Evolutionary conservation across 2,888 invertebrate species (phyloP).

Genomic region (Dryococelus australis): DNA sequence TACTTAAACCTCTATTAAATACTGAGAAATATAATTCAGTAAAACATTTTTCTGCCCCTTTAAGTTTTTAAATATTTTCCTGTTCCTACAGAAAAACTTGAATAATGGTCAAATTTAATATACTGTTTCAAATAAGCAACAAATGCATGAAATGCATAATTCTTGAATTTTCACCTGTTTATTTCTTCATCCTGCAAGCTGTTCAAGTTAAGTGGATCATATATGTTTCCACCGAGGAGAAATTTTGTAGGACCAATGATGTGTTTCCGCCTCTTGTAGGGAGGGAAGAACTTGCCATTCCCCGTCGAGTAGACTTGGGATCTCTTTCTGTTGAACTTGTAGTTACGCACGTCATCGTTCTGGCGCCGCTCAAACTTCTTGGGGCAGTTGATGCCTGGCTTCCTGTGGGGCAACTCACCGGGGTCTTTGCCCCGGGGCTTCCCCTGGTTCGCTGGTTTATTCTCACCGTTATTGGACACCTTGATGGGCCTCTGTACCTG

Average conservation of each 20-base stretch:
- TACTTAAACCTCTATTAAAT: too few species aligned
- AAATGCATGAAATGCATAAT: too few species aligned
- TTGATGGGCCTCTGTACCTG: conserved; percentile 59
- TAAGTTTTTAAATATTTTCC: too few species aligned
- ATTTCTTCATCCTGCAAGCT: conserved; percentile 71
- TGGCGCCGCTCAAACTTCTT: conserved; percentile 55
- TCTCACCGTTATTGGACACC: conserved; percentile 49
- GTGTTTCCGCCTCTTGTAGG: conserved; percentile 76
- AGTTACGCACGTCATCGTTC: conserved; percentile 57
- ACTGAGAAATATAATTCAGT: too few species aligned
- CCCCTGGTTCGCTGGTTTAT: conserved; percentile 30
- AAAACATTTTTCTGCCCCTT: too few species aligned
- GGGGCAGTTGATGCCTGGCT: conserved; percentile 45
- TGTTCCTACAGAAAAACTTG: too few species aligned
- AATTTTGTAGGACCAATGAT: conserved; percentile 93
- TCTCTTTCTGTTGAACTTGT: conserved; percentile 65
- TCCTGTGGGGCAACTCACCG: conserved; percentile 36
- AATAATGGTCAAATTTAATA: too few species aligned
- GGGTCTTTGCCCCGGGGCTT: conserved; percentile 33
- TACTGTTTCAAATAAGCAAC: too few species aligned
- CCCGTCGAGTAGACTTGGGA: conserved; percentile 70
- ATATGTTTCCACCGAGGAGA: conserved; percentile 91
- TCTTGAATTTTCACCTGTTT: conserved; percentile 49
- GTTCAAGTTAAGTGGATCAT: conserved; percentile 92
- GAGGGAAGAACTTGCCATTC: conserved; percentile 76